These are phyloP conservation scores for Pyralis farinalis DNA, from an alignment of 2,888 invertebrate species.

Conservation along the genomic window DNA sequence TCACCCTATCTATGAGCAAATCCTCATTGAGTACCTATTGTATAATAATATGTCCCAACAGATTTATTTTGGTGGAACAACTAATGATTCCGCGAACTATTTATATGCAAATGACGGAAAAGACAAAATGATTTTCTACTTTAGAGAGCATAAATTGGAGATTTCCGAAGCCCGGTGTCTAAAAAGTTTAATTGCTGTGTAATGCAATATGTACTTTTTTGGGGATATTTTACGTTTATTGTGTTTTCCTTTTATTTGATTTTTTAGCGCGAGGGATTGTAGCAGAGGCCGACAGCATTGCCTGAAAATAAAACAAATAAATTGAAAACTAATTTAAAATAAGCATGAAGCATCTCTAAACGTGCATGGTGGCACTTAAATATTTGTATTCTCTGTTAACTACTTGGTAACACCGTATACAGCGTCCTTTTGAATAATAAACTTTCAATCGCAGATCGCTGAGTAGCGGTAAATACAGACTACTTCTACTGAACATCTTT, in stretches of 20 bases:
- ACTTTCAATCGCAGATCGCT: no score
- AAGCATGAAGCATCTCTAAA: slow-evolving; percentile 44
- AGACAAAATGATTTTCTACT: slow-evolving; percentile 6
- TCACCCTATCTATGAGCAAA: no score
- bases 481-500: no score
- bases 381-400: slow-evolving; percentile 9
- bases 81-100: no score
- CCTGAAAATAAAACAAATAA: slow-evolving; percentile 81
- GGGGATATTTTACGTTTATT: slow-evolving; percentile 38
- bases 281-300: slow-evolving; percentile 84
- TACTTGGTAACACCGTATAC: no score
- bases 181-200: slow-evolving; percentile 5
- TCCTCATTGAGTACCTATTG: no score
- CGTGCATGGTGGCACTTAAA: slow-evolving; percentile 15
- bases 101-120: no score
- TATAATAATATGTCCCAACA: no score
- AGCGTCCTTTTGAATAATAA: no score
- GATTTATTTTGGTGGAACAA: not conserved
- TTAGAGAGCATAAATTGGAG: slow-evolving; percentile 21
- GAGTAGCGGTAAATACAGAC: no score
- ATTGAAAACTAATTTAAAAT: slow-evolving; percentile 56
- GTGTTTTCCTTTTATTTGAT: slow-evolving; percentile 86
- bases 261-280: slow-evolving; percentile 89
- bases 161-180: slow-evolving; percentile 14
- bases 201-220: slow-evolving; percentile 26